Evolutionary conservation across 2,888 invertebrate species (phyloP).

Genomic region (Zootermopsis nevadensis): DNA sequence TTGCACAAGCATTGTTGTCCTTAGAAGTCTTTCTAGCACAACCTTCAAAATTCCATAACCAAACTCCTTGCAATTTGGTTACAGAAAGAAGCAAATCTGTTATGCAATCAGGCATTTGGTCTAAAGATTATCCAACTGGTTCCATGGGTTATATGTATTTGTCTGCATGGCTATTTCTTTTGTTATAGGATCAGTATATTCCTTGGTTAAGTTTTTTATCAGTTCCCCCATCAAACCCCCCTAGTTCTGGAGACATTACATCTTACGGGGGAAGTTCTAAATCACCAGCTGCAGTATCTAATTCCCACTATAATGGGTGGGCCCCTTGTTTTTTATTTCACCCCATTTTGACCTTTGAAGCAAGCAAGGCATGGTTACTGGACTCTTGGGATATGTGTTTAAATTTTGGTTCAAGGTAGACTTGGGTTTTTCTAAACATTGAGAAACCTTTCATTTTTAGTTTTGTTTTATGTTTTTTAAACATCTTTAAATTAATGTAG

Average conservation of each 20-base stretch:
- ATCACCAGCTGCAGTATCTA: conserved; percentile 50
- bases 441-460: conserved; percentile 45
- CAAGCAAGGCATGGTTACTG: conserved; percentile 53
- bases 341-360: conserved; percentile 43
- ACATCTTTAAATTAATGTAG: conserved; percentile 48
- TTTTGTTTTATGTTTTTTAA: conserved; percentile 53
- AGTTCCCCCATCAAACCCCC: conserved; percentile 55
- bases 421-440: conserved; percentile 47
- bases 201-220: conserved; percentile 20
- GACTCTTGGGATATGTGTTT: conserved; percentile 50
- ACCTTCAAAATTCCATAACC: conserved; percentile 51
- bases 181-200: conserved; percentile 40
- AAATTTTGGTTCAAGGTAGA: conserved; percentile 51
- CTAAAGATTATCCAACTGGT: conserved; percentile 25
- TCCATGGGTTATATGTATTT: conserved; percentile 35
- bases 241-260: conserved; percentile 59
- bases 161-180: conserved; percentile 39
- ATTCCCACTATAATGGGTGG: conserved; percentile 45
- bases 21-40: conserved; percentile 45
- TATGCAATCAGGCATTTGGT: conserved; percentile 6
- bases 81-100: conserved; percentile 38
- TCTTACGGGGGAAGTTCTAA: conserved; percentile 55
- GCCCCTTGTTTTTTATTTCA: conserved; percentile 46
- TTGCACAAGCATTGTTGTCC: conserved; percentile 50
- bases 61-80: conserved; percentile 50